Conservation (phyloP, 2,113 vertebrate genomes). For the Castor canadensis region DNA sequence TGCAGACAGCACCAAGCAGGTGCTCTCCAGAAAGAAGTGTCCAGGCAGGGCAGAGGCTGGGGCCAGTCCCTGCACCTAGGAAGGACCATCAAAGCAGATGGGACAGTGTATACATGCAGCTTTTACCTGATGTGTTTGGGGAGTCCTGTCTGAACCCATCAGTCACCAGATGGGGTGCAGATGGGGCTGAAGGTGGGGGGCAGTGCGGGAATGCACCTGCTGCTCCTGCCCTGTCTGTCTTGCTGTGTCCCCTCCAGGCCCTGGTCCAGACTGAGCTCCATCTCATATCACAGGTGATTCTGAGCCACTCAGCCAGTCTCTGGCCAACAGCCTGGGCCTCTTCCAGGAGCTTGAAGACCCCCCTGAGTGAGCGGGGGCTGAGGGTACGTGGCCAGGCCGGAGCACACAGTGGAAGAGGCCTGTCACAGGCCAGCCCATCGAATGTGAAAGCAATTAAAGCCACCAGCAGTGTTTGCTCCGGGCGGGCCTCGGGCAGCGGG, state of each 20-base stretch:
- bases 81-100: slow-evolving; percentile 39
- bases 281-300: background rate
- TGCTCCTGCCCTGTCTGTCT: background rate
- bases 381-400: background rate
- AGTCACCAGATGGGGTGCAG: slow-evolving; percentile 79
- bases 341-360: background rate
- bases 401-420: slow-evolving; percentile 39
- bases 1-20: background rate
- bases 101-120: slow-evolving; percentile 38
- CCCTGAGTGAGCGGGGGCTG: background rate
- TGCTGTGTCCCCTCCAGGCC: background rate
- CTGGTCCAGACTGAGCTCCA: background rate
- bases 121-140: slow-evolving; percentile 71
- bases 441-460: slow-evolving; percentile 89
- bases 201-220: accelerated
- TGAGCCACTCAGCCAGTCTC: background rate
- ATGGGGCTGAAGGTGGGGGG: slow-evolving; percentile 72
- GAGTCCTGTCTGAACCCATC: slow-evolving; percentile 82
- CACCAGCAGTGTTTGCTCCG: slow-evolving; percentile 85
- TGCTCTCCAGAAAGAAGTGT: background rate
- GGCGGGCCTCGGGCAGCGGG: slow-evolving; percentile 86
- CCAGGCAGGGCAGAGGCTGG: background rate
- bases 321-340: slow-evolving; percentile 29
- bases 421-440: slow-evolving; percentile 82
- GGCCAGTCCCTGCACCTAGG: slow-evolving; percentile 51